Evolutionary conservation across 1,140 invertebrate species (phyloP).

Genomic region (Melipona quadrifasciata): DNA sequence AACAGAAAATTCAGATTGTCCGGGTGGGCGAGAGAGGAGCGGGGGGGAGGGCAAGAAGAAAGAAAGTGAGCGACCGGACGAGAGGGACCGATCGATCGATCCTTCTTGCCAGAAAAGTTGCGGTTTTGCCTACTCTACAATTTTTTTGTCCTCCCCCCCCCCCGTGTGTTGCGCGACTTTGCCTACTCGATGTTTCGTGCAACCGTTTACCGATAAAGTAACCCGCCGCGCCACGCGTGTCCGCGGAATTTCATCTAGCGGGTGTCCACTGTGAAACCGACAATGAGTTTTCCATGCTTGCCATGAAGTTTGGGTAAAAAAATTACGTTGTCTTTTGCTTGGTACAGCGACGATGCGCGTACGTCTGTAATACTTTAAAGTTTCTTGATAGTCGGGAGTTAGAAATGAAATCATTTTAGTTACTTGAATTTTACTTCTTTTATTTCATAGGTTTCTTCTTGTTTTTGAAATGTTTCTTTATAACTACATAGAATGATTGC

Average conservation of each 20-base stretch:
- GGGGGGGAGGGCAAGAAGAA: constrained; percentile 17
- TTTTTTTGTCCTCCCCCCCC: neutral
- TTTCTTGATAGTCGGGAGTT: too few species aligned
- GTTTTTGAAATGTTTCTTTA: too few species aligned
- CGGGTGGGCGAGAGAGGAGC: neutral
- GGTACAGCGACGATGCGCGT: neutral
- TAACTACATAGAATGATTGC: too few species aligned
- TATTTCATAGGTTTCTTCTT: too few species aligned
- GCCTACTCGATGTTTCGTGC: constrained; percentile 10
- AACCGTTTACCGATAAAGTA: neutral
- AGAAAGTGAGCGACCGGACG: constrained; percentile 46
- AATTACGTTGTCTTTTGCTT: neutral
- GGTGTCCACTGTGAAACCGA: neutral
- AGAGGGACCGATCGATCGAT: constrained; percentile 61
- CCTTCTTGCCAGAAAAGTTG: constrained; percentile 49
- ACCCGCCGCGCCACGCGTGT: neutral
- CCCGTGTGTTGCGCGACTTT: neutral
- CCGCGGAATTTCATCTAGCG: constrained; percentile 35
- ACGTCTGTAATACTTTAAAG: too few species aligned
- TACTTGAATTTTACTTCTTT: too few species aligned
- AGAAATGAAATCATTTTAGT: too few species aligned
- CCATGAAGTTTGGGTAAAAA: neutral
- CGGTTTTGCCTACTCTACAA: neutral
- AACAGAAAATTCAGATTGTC: constrained; percentile 25
- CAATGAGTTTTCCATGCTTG: neutral